Base-by-base conservation (phyloP, 2,888 invertebrate genomes). In the Tribolium freemani region DNA sequence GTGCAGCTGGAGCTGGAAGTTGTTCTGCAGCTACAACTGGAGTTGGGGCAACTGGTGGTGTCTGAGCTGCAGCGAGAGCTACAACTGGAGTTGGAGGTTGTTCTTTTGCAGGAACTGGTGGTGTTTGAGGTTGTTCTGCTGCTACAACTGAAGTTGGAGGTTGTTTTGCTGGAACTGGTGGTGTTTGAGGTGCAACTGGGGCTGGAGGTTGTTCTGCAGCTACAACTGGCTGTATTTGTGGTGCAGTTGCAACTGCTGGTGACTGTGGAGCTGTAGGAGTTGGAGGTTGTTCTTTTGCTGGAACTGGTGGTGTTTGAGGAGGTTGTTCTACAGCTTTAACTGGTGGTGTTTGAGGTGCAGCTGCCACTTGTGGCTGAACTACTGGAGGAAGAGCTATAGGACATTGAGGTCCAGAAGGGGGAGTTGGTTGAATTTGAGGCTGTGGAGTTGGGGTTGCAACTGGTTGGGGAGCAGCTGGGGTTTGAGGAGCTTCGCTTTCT, bases 381-480 rank as follows among this genome's bases (percentile, higher is more conserved):
- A n/a, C n/a, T n/a, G n/a, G 16, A 1, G 16, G 16, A 16, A 16
- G 16, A 16, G 16, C 16, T 16, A 16, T 16, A 16, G 16, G 16
- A 2, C 16, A 16, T 16, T 16, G 16, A 16, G 16, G 16, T 16
- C 1, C 16, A 2, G 16, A 1, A 16, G 16, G 16, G 16, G 16
- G 16, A 16, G 16, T 16, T 11, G 48, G 48, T 48, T 48, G 48
- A 16, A 48, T 38, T 61, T 8, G 46, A 30, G 51, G 26, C 38
- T 58, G 20, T n/a, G 61, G 20, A 3, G 61, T n/a, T 46, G 63
- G 45, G 45, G 64, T 20, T 84, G 76, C 48, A 78, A 73, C 10
- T 75, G 60, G 31, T 50, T 56, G 38, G 71, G 20, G 78, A 50
- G 31, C 13, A 11, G 44, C 13, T 10, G 71, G 57, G 56, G 70